These are phyloP conservation scores for Coptotermes formosanus DNA, from an alignment of 1,140 invertebrate species.

Conservation along the genomic window DNA sequence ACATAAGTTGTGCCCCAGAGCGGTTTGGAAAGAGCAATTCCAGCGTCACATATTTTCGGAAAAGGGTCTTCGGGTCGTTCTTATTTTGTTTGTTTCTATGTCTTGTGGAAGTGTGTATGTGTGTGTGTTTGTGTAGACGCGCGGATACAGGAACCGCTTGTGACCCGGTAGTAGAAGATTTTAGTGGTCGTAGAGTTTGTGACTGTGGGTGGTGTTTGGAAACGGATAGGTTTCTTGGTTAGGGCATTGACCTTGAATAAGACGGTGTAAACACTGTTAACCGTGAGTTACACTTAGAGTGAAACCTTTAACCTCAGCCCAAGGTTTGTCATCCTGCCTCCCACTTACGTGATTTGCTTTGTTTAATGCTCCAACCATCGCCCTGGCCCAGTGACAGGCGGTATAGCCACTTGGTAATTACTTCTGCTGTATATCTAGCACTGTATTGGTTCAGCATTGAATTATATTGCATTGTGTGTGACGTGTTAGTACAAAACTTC, in stretches of 20 bases:
- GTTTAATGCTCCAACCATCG: too few species aligned
- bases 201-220: too few species aligned
- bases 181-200: neutral
- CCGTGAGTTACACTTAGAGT: too few species aligned
- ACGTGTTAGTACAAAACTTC: too few species aligned
- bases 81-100: neutral
- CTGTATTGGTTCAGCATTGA: too few species aligned
- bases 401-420: too few species aligned
- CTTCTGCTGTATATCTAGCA: too few species aligned
- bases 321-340: too few species aligned
- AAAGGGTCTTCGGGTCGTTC: neutral
- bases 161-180: neutral
- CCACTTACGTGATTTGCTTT: too few species aligned
- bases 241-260: neutral
- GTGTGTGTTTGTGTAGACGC: neutral
- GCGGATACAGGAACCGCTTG: neutral
- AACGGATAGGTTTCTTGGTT: neutral
- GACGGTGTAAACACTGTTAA: neutral
- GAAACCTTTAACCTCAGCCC: too few species aligned
- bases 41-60: neutral
- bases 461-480: too few species aligned
- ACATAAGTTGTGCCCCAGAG: neutral
- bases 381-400: too few species aligned
- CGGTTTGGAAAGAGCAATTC: neutral
- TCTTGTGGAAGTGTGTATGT: neutral